Base-by-base conservation (phyloP, 2,888 invertebrate species). In the Brachyptera putata region DNA sequence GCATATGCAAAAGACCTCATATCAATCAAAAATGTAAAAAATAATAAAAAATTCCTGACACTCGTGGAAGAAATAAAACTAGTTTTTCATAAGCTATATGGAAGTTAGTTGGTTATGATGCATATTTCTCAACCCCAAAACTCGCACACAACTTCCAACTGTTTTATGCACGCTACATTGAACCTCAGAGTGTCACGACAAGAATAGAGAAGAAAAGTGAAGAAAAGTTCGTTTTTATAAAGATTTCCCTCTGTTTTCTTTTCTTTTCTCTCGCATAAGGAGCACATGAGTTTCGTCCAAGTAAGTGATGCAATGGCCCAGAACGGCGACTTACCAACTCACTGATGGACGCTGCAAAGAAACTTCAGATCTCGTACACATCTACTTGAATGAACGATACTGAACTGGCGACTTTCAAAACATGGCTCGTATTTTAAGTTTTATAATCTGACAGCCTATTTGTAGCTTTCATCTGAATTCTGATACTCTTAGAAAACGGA, bases 101-200 rank as follows among this genome's bases (percentile, higher is more conserved):
- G 53, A 53, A 53, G 53, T 53, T 53, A 53, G 53, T 53, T 22
- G 53, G 53, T 53, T 34, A 53, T 53, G 53, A 53, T 53, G 34
- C 53, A 30, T 37, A 53, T 53, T 36, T 34, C 34, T 53, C 53
- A 53, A 30, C 34, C 53, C 2, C 36, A 18, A 36, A 25, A 24
- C 18, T 41, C 59, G 50, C 24, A 9, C 48, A 16, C 22, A 55
- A 59, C 46, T 41, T 25, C 55, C 59, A 59, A 59, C 59, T 59
- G 34, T 59, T 58, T 59, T 59, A 59, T 53, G 46, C 39, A 26
- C 55, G 59, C 53, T 59, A 59, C 59, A 59, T 59, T 59, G 59
- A 59, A 41, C 43, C 41, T 3, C 34, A 21, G 37, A 43, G 43
- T 59, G 53, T 53, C 53, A 30, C 59, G 53, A 50, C 25, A 34